phyloP scores from a whole-genome alignment of 2,113 vertebrate genomes.

The Oncorhynchus keta region DNA sequence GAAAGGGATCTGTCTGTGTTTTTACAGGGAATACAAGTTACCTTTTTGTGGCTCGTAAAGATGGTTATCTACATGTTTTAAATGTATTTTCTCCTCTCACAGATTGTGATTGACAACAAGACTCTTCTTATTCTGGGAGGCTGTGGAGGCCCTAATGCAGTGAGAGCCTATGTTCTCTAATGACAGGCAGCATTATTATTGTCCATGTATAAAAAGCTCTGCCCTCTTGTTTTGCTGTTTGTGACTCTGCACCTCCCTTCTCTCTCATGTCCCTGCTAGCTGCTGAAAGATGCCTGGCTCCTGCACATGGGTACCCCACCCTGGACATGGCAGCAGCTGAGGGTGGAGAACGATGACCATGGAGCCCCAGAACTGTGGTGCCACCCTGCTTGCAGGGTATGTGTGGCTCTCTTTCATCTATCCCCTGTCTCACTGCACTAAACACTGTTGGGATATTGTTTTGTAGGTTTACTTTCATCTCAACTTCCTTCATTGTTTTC shows the following conservation, averaged over 20 bases:
- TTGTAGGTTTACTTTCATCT: neutral
- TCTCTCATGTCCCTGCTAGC: slow-evolving; percentile 62
- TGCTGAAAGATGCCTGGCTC: slow-evolving; percentile 96
- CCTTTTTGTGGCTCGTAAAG: neutral
- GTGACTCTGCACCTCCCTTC: neutral
- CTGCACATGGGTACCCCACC: slow-evolving; percentile 83
- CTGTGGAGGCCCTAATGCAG: slow-evolving; percentile 97
- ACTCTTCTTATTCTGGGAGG: slow-evolving; percentile 94
- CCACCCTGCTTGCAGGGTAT: slow-evolving; percentile 93
- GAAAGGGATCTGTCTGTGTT: too few relatives aligned
- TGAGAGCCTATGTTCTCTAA: slow-evolving; percentile 66
- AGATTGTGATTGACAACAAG: slow-evolving; percentile 92
- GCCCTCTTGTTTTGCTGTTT: neutral
- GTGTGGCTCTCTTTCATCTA: slow-evolving; percentile 24
- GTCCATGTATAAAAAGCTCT: too few relatives aligned
- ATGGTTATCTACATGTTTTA: neutral
- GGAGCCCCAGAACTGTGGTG: slow-evolving; percentile 97
- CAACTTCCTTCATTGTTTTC: neutral
- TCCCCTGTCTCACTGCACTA: neutral
- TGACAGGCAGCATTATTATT: neutral
- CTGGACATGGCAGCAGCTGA: slow-evolving; percentile 94
- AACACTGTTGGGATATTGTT: neutral
- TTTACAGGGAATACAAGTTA: too few relatives aligned
- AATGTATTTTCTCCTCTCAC: slow-evolving; percentile 18
- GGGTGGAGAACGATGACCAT: slow-evolving; percentile 95